Conservation (phyloP, 2,888 invertebrate genomes). For the Synergus gifuensis region DNA sequence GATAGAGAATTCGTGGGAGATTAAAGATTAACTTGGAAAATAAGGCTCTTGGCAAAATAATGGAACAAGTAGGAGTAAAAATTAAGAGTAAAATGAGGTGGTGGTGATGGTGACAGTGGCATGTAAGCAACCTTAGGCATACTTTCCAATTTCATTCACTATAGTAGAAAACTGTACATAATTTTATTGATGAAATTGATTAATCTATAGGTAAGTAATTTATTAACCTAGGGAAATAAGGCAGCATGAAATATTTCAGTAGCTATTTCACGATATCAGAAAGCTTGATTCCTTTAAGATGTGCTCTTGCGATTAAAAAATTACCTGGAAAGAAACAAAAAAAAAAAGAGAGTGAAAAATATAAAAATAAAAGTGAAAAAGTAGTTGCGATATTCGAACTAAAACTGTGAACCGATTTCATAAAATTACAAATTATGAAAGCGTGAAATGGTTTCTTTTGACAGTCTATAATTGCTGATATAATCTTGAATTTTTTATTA, state of each 20-base stretch:
- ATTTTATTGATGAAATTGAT: slow-evolving; percentile 47
- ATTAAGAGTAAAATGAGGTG: slow-evolving; percentile 54
- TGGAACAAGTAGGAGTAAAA: neutral
- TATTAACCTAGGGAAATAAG: slow-evolving; percentile 58
- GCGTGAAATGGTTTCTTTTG: slow-evolving; percentile 43
- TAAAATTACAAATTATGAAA: slow-evolving; percentile 34
- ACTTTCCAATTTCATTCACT: slow-evolving; percentile 56
- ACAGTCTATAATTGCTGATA: neutral
- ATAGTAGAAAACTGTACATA: slow-evolving; percentile 55
- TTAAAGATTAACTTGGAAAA: slow-evolving; percentile 21
- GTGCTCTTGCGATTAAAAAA: slow-evolving; percentile 41
- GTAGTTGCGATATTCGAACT: slow-evolving; percentile 40
- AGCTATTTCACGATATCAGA: slow-evolving; percentile 60
- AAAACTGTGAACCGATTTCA: slow-evolving; percentile 51
- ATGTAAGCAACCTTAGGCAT: slow-evolving; percentile 65
- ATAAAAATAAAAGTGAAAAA: slow-evolving; percentile 48
- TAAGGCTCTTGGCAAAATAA: slow-evolving; percentile 32
- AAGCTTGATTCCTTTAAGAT: slow-evolving; percentile 60
- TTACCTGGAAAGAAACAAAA: slow-evolving; percentile 1
- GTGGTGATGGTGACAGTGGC: slow-evolving; percentile 72
- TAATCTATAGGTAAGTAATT: slow-evolving; percentile 67
- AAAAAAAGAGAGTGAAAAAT: slow-evolving; percentile 12
- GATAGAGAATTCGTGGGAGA: neutral
- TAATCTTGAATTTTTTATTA: neutral
- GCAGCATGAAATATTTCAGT: slow-evolving; percentile 62